Conservation (phyloP, 1,140 invertebrate species). For the Mizuhopecten yessoensis region DNA sequence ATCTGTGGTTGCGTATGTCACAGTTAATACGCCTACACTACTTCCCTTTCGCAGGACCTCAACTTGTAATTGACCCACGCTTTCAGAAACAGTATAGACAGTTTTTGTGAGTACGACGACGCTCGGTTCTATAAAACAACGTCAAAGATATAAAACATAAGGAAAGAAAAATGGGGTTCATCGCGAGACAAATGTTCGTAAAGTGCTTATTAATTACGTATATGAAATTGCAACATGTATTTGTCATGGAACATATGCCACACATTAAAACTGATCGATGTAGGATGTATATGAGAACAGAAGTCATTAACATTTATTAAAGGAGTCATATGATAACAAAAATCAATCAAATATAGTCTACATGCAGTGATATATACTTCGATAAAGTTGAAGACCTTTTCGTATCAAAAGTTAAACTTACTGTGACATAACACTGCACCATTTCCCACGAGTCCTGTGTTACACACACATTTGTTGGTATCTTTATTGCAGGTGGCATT, state of each 20-base stretch:
- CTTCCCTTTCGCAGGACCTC: background rate
- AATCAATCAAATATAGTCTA: no score
- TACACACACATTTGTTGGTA: background rate
- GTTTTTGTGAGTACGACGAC: background rate
- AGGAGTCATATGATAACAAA: no score
- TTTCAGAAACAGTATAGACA: background rate
- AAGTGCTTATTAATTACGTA: no score
- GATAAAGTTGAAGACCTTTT: no score
- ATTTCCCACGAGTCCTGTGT: background rate
- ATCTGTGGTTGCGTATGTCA: background rate
- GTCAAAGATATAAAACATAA: background rate
- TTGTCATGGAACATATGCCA: no score
- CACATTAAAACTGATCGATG: no score
- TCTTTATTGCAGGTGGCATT: background rate
- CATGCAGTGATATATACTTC: no score
- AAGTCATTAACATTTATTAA: no score
- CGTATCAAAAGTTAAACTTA: background rate
- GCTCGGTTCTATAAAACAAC: background rate
- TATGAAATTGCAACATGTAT: no score
- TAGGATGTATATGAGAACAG: no score
- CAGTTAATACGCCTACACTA: background rate
- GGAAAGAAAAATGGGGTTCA: no score
- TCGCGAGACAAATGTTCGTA: no score
- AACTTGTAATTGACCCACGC: conserved; percentile 1
- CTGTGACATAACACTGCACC: background rate